These are phyloP conservation scores for Acleris sparsana DNA, from an alignment of 2,888 invertebrate genomes.

Conservation along the genomic window DNA sequence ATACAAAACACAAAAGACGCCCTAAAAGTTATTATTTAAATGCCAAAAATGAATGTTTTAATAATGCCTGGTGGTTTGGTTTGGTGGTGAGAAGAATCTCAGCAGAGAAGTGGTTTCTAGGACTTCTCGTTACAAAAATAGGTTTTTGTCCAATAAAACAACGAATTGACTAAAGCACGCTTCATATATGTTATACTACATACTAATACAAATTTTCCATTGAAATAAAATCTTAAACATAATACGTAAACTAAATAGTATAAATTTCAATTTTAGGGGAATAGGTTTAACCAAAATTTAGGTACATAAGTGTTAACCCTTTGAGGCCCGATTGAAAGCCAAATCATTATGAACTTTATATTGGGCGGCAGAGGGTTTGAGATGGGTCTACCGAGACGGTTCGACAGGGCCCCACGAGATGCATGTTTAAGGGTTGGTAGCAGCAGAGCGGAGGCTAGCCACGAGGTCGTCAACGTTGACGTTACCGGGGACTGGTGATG, in stretches of 20 bases:
- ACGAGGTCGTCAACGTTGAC: slow-evolving; percentile 58
- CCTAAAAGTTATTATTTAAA: no score
- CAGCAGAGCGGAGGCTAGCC: slow-evolving; percentile 49
- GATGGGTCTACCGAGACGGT: no score
- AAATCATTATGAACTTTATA: no score
- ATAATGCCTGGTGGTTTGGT: no score
- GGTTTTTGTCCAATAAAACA: slow-evolving; percentile 38
- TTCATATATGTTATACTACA: slow-evolving; percentile 51
- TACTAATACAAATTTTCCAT: slow-evolving; percentile 30
- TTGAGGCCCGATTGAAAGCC: no score
- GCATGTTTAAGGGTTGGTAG: slow-evolving; percentile 38
- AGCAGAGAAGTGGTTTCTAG: no score
- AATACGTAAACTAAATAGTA: slow-evolving; percentile 15
- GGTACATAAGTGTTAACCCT: neutral
- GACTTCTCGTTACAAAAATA: neutral
- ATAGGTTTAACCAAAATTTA: neutral
- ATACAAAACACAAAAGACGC: no score
- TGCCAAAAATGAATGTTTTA: no score
- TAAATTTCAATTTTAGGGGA: slow-evolving; percentile 11
- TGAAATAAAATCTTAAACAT: slow-evolving; percentile 11
- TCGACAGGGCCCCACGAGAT: neutral
- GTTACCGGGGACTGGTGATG: slow-evolving; percentile 58
- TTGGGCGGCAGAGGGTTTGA: no score
- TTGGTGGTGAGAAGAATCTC: no score
- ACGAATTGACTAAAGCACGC: slow-evolving; percentile 52